Evolutionary conservation across 2,797 vertebrate species (phyloP).

Genomic region (Sebastes ruberrimus): DNA sequence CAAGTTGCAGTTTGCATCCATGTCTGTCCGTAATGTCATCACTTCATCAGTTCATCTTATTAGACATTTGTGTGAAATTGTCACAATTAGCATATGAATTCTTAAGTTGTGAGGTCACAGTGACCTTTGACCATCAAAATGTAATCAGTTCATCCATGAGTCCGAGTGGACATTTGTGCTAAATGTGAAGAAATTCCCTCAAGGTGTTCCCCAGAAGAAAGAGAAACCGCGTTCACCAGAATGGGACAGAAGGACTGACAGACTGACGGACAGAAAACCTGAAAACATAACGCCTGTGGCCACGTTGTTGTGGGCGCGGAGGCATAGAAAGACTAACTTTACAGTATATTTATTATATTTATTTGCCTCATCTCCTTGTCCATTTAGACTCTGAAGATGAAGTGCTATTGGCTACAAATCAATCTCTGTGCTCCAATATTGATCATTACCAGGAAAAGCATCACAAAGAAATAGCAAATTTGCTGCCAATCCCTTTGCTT

Average conservation of each 20-base stretch:
- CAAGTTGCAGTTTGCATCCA: background rate
- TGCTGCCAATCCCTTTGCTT: background rate
- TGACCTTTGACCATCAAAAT: no score
- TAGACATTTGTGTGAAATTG: background rate
- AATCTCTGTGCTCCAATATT: background rate
- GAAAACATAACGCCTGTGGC: no score
- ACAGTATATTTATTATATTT: background rate
- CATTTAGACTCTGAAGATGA: background rate
- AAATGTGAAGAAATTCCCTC: no score
- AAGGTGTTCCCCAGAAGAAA: no score
- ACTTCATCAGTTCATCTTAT: background rate
- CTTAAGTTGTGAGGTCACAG: background rate
- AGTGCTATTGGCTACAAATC: background rate
- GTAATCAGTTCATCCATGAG: no score
- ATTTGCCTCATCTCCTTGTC: background rate
- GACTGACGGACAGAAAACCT: no score
- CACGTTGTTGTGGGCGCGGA: no score
- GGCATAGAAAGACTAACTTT: no score
- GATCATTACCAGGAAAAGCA: background rate
- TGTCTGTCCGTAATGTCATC: background rate
- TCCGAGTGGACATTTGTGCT: no score
- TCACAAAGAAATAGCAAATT: background rate
- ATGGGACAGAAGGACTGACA: no score
- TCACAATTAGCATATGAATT: background rate
- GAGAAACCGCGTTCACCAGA: no score